A percentile compares a stretch with the other conserved stretches of the same genome.
Conservation (phyloP, 2,888 invertebrate genomes). For the Zygaena filipendulae region DNA sequence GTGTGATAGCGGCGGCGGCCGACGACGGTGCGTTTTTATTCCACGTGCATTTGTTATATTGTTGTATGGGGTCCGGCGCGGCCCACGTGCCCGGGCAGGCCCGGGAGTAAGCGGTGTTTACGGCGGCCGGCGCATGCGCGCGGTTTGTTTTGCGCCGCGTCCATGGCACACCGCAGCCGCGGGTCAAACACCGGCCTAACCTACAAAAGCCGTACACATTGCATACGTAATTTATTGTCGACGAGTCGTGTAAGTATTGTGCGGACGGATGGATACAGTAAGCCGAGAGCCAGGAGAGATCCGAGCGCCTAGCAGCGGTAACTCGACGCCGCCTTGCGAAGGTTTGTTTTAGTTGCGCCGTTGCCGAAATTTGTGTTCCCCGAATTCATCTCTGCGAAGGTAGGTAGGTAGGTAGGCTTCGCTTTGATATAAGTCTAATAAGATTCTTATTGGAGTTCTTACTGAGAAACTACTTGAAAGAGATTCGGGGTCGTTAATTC, state of each 20-base stretch:
- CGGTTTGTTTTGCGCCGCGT: conserved; percentile 52
- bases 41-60: conserved; percentile 30
- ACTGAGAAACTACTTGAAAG: too few species aligned
- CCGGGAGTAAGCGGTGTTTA: conserved; percentile 48
- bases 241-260: too few species aligned
- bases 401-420: too few species aligned
- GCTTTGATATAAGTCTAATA: too few species aligned
- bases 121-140: conserved; percentile 56
- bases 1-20: conserved; percentile 59
- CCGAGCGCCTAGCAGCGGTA: too few species aligned
- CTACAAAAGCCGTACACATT: conserved; percentile 39
- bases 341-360: not conserved
- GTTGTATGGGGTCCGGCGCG: conserved; percentile 21
- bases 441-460: too few species aligned
- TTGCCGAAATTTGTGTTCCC: too few species aligned
- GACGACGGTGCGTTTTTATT: conserved; percentile 53
- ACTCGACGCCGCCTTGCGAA: conserved; percentile 17
- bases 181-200: conserved; percentile 62
- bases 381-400: too few species aligned
- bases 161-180: conserved; percentile 50
- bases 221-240: conserved; percentile 36
- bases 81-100: conserved; percentile 39
- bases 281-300: conserved; percentile 9
- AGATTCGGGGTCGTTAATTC: too few species aligned
- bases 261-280: too few species aligned